phyloP scores from a whole-genome alignment of 2,113 vertebrate species.

The Saguinus midas region DNA sequence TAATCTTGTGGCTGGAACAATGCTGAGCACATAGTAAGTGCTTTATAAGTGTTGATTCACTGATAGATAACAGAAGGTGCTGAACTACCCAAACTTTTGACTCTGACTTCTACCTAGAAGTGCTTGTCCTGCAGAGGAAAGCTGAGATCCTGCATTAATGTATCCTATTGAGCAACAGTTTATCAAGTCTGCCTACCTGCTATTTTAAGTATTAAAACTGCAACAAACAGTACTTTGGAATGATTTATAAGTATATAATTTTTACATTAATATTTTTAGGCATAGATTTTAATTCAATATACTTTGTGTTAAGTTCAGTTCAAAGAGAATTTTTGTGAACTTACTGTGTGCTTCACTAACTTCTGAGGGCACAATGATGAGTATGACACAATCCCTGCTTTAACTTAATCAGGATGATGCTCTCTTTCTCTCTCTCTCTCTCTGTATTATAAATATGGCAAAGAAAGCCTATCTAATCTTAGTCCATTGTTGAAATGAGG shows the following conservation, averaged over 20 bases:
- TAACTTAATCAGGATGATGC: not conserved
- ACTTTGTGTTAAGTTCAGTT: not conserved
- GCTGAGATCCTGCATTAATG: not conserved
- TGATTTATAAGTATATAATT: not conserved
- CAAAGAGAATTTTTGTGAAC: not conserved
- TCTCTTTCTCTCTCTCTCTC: no score
- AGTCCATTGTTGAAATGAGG: no score
- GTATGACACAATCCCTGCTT: not conserved
- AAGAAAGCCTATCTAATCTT: not conserved
- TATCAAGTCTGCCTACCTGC: not conserved
- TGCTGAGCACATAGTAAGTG: not conserved
- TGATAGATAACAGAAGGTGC: not conserved
- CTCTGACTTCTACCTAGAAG: not conserved
- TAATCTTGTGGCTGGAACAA: not conserved
- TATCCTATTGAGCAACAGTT: not conserved
- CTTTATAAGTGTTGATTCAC: not conserved
- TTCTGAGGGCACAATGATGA: not conserved
- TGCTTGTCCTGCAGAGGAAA: not conserved
- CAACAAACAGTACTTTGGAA: not conserved
- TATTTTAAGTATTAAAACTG: constrained; percentile 1
- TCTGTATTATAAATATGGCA: not conserved
- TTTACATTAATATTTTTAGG: not conserved
- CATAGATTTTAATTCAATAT: not conserved
- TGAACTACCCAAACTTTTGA: not conserved
- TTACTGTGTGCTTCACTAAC: not conserved